Conservation (phyloP, 2,888 invertebrate genomes). For the Pollenia griseotomentosa region DNA sequence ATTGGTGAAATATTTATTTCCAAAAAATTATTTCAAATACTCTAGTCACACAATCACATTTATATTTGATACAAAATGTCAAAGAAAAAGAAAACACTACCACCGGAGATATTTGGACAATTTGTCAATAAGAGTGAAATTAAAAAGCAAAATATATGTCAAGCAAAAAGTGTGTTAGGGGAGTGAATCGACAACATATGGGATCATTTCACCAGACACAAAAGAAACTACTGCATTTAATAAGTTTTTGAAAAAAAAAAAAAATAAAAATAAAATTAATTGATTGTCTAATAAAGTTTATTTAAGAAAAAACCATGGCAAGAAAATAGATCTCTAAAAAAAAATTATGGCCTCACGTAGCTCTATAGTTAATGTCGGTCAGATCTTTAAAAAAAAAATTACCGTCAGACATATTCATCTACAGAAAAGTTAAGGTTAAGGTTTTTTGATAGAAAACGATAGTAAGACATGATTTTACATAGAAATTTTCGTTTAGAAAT, state of each 20-base stretch:
- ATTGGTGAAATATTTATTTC: slow-evolving; percentile 51
- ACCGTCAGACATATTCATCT: too few species aligned
- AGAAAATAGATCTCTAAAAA: too few species aligned
- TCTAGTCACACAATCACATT: slow-evolving; percentile 3
- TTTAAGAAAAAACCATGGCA: too few species aligned
- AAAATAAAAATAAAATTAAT: too few species aligned
- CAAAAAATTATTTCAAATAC: slow-evolving; percentile 52
- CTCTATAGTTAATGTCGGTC: too few species aligned
- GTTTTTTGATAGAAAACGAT: too few species aligned
- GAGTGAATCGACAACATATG: slow-evolving; percentile 43
- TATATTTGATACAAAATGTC: slow-evolving; percentile 47
- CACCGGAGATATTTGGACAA: slow-evolving; percentile 67
- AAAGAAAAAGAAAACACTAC: slow-evolving; percentile 18
- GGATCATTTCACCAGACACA: neutral
- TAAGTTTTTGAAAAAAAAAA: neutral
- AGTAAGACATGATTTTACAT: too few species aligned
- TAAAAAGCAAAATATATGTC: slow-evolving; percentile 16
- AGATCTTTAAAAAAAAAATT: too few species aligned
- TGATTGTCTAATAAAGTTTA: too few species aligned
- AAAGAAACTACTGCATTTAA: neutral
- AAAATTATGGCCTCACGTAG: too few species aligned
- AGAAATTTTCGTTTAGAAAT: neutral
- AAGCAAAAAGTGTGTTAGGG: slow-evolving; percentile 6
- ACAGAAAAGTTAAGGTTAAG: too few species aligned
- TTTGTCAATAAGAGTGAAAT: slow-evolving; percentile 57